These are phyloP conservation scores for Pogonus chalceus DNA, from an alignment of 1,140 invertebrate genomes.

Conservation along the genomic window DNA sequence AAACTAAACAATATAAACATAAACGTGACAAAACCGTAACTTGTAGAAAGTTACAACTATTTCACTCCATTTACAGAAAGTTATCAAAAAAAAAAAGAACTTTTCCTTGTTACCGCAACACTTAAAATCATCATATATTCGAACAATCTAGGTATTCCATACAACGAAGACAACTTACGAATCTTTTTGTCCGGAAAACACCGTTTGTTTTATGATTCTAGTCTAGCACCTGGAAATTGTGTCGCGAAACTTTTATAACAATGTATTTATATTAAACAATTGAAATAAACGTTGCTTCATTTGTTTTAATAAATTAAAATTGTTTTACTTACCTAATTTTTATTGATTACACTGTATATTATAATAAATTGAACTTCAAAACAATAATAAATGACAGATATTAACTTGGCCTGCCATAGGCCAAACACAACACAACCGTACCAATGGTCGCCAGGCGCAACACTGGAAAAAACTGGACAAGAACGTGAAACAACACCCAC, in stretches of 20 bases:
- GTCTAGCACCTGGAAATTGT: neutral
- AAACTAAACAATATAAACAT: conserved; percentile 7
- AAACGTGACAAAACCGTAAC: neutral
- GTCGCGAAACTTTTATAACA: neutral
- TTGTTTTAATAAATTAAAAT: neutral
- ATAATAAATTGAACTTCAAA: neutral
- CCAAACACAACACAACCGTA: neutral
- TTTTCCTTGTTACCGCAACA: neutral
- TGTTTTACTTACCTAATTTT: neutral
- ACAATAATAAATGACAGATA: conserved; percentile 3
- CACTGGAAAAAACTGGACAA: neutral
- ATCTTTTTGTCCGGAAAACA: neutral
- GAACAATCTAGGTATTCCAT: neutral
- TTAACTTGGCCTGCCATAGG: neutral
- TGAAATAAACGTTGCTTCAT: neutral
- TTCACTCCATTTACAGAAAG: conserved; percentile 6
- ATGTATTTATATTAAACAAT: too few species aligned
- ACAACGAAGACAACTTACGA: too few species aligned
- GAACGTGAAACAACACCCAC: neutral
- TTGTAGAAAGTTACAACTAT: conserved; percentile 6
- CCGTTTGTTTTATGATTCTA: neutral
- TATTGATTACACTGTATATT: neutral
- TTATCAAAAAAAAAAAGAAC: too few species aligned
- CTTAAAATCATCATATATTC: neutral
- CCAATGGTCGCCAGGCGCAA: neutral